Conservation (phyloP, 2,113 vertebrate species). For the Noctilio leporinus region DNA sequence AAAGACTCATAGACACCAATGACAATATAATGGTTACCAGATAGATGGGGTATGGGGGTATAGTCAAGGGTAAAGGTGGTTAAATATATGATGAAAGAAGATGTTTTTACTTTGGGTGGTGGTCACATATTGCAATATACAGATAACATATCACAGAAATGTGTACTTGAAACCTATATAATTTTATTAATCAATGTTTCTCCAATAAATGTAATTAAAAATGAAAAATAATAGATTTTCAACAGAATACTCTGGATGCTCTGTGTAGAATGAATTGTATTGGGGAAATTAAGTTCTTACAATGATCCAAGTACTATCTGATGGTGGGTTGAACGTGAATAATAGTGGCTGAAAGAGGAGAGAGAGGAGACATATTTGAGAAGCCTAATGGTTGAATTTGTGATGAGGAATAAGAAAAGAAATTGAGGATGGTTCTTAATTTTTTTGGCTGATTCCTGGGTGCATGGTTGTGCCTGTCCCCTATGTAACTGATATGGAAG, state of each 20-base stretch:
- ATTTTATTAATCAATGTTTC: background rate
- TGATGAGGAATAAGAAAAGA: background rate
- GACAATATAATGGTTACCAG: background rate
- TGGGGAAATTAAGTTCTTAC: background rate
- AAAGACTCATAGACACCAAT: background rate
- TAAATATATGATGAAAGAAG: background rate
- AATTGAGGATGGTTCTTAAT: background rate
- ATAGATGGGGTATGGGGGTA: background rate
- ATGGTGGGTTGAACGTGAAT: background rate
- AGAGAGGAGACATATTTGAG: background rate
- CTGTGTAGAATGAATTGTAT: background rate
- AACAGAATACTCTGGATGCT: background rate
- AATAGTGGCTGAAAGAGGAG: background rate
- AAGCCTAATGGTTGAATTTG: background rate
- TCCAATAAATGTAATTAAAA: background rate
- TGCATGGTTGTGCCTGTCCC: background rate
- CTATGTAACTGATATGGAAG: background rate
- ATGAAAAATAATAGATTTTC: background rate
- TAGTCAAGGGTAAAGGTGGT: background rate
- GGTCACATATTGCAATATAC: background rate
- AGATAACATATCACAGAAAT: background rate
- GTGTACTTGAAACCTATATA: background rate
- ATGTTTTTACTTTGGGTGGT: background rate
- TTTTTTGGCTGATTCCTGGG: background rate
- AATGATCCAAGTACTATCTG: background rate